These are phyloP conservation scores for Cheilosia impressa DNA, from an alignment of 2,888 invertebrate genomes.

Conservation along the genomic window DNA sequence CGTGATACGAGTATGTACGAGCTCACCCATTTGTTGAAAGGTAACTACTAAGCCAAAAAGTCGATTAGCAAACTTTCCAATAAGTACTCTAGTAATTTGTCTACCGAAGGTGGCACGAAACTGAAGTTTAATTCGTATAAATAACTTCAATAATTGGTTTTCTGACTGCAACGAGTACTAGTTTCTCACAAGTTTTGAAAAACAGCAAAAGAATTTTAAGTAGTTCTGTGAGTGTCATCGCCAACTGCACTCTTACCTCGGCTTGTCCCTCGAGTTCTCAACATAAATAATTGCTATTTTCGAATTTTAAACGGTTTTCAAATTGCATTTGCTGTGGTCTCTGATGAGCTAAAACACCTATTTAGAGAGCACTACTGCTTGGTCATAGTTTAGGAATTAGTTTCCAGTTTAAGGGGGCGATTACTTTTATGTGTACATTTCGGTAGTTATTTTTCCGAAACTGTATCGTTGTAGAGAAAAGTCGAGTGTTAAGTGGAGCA, in stretches of 20 bases:
- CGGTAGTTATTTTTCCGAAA: neutral
- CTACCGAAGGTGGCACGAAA: neutral
- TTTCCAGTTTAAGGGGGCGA: neutral
- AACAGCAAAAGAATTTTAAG: neutral
- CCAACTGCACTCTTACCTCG: neutral
- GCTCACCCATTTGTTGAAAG: no score
- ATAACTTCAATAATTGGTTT: conserved; percentile 23
- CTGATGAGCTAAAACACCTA: neutral
- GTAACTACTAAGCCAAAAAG: neutral
- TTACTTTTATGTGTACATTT: neutral
- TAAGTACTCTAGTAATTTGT: conserved; percentile 13
- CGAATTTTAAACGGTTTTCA: conserved; percentile 21
- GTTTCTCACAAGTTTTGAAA: neutral
- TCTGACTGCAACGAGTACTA: conserved; percentile 1
- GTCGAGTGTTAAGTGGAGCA: no score
- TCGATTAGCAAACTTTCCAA: neutral
- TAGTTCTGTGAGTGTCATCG: neutral
- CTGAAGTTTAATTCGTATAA: neutral
- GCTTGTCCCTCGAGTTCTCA: neutral
- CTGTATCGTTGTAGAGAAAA: no score
- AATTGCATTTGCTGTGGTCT: neutral
- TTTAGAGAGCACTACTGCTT: neutral
- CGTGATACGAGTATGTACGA: no score
- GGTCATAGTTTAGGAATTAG: neutral
- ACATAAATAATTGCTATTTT: conserved; percentile 24